A percentile compares a stretch with the other conserved stretches of the same genome.
phyloP scores from a whole-genome alignment of 2,888 invertebrate genomes.

The Uloborus plumipes region DNA sequence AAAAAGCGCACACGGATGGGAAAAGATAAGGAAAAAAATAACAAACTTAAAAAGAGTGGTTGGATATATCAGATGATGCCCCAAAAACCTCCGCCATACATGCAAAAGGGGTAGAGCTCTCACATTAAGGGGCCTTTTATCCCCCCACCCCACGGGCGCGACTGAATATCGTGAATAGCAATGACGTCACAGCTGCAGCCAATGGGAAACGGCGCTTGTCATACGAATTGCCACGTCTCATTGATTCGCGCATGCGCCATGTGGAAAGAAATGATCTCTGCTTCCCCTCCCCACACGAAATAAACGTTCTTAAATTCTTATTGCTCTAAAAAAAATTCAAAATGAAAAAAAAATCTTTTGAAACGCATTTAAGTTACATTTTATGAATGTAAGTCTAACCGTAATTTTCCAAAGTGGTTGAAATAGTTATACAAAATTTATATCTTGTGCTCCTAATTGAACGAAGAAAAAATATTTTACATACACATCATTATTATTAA shows the following conservation, averaged over 20 bases:
- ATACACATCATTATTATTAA: too few species aligned
- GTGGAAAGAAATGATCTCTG: constrained; percentile 27
- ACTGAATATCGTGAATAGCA: constrained; percentile 65
- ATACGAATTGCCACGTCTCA: constrained; percentile 62
- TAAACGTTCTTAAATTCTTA: too few species aligned
- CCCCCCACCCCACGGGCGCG: constrained; percentile 25
- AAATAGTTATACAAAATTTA: too few species aligned
- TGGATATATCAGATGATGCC: constrained; percentile 37
- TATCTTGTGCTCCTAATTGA: too few species aligned
- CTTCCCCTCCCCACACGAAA: constrained; percentile 1
- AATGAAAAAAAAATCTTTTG: too few species aligned
- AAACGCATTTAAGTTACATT: too few species aligned
- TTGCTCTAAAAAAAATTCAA: too few species aligned
- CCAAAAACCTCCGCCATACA: constrained; percentile 49
- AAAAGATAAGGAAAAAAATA: constrained; percentile 29
- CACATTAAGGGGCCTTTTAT: constrained; percentile 49
- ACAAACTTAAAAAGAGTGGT: constrained; percentile 23
- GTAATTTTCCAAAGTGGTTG: too few species aligned
- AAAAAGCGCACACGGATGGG: too few species aligned
- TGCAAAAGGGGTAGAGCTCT: constrained; percentile 47
- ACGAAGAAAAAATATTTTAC: too few species aligned
- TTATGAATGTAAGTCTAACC: too few species aligned
- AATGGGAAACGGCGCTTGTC: constrained; percentile 60
- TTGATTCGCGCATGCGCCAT: constrained; percentile 62
- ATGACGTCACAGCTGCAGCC: constrained; percentile 67